Percentiles rank a stretch among this genome's conserved stretches.
phyloP scores from a whole-genome alignment of 2,797 vertebrate genomes.

The Benthosema pterotum region DNA sequence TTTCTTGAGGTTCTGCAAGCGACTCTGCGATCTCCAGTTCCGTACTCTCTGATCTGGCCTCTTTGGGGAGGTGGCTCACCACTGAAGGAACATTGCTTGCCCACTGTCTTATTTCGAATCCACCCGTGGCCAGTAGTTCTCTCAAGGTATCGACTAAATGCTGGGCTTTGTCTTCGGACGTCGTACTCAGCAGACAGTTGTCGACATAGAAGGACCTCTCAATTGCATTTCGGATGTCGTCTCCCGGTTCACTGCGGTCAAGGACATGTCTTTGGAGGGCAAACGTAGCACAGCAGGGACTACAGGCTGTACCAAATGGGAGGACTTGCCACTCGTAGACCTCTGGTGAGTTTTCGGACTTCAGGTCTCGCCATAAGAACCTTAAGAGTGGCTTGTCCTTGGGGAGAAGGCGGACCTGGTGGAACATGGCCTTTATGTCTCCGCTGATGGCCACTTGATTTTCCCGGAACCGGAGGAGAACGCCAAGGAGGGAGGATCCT shows the following conservation, averaged over 20 bases:
- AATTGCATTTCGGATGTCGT: background rate
- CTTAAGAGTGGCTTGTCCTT: conserved; percentile 8
- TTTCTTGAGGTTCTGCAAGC: background rate
- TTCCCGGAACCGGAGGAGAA: too few relatives aligned
- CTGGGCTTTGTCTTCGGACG: background rate
- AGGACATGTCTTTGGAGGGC: conserved; percentile 1
- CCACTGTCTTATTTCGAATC: conserved; percentile 22
- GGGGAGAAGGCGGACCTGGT: too few relatives aligned
- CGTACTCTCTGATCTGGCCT: background rate
- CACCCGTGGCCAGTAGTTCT: background rate
- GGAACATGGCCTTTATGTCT: too few relatives aligned
- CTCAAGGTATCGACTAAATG: background rate
- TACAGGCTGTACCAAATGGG: conserved; percentile 24
- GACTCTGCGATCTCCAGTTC: conserved; percentile 14
- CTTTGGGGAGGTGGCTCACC: background rate
- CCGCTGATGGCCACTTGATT: too few relatives aligned
- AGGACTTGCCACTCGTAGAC: conserved; percentile 17
- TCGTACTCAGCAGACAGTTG: conserved; percentile 12
- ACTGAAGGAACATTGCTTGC: conserved; percentile 3
- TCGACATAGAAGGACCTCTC: conserved; percentile 12
- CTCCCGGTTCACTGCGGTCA: background rate
- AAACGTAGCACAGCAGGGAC: conserved; percentile 25
- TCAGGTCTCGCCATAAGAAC: conserved; percentile 10
- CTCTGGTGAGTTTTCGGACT: background rate
- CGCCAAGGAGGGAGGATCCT: too few relatives aligned